Base-by-base conservation (phyloP, 2,888 invertebrate species). In the Lissonota sp. region DNA sequence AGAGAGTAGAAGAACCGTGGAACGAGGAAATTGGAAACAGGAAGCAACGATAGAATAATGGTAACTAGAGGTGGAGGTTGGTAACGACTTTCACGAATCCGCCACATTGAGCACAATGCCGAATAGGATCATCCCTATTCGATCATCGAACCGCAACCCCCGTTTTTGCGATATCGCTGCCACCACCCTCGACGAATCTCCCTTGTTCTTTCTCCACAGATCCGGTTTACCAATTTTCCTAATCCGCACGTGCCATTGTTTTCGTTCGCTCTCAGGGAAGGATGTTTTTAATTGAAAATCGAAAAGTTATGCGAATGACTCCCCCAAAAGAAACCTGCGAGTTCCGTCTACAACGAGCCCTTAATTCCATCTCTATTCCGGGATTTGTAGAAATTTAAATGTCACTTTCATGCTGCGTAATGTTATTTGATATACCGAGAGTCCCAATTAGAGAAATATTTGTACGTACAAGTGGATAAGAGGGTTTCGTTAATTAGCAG, bases 11-110 rank as follows among this genome's bases (percentile, higher is more conserved):
- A 53, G 51, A 53, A 40, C 12, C 39, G 66, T 12, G 51, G 12
- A 0, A 37, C 14, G 39, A n/a, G 63, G 37, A 66, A 57, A 46
- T 63, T 63, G 70, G 70, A 63, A 70, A 42, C 70, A 63, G 76
- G 63, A 63, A 77, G 57, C 4, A 39, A 39, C 37, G 53, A 14
- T 39, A 44, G 49, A 26, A 49, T 14, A 57, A 55, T 1, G 46
- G 57, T 63, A 76, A 76, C 67, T 62, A 62, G 60, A 42, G 55
- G 62, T 5, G 14, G 46, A 70, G 49, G 63, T 63, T 70, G 37
- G 74, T n/a, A 67, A n/a, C 16, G 62, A 55, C 40, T 60, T 70
- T 62, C 26, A 55, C 44, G 57, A 40, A 14, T 46, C n/a, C 5
- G 8, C 16, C 40, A 57, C 40, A 16, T 44, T 12, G 44, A 53